These are phyloP conservation scores for Chironomus riparius DNA, from an alignment of 2,888 invertebrate species.

Conservation along the genomic window DNA sequence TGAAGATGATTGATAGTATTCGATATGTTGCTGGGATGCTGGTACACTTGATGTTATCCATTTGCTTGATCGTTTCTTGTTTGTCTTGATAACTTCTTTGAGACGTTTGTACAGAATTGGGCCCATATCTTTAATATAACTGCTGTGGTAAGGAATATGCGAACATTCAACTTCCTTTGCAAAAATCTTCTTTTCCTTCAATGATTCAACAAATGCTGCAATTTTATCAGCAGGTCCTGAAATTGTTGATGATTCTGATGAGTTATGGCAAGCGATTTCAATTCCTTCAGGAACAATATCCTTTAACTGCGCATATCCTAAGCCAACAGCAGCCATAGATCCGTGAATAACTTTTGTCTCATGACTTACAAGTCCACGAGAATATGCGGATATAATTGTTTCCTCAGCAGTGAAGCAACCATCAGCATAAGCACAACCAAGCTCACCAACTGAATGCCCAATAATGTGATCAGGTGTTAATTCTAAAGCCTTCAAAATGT, in stretches of 20 bases:
- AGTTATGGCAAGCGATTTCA: slow-evolving; percentile 44
- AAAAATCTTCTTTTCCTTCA: slow-evolving; percentile 63
- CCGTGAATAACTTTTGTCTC: slow-evolving; percentile 57
- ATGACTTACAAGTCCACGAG: slow-evolving; percentile 59
- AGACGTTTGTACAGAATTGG: slow-evolving; percentile 57
- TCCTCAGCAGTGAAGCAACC: slow-evolving; percentile 74
- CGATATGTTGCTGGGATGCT: slow-evolving; percentile 56
- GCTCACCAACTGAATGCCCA: slow-evolving; percentile 81
- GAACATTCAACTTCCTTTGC: slow-evolving; percentile 76
- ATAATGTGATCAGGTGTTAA: slow-evolving; percentile 55
- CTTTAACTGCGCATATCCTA: slow-evolving; percentile 56
- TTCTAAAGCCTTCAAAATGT: slow-evolving; percentile 48
- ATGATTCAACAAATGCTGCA: slow-evolving; percentile 53
- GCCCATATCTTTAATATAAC: slow-evolving; percentile 62
- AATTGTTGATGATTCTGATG: slow-evolving; percentile 53
- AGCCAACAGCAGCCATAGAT: slow-evolving; percentile 76
- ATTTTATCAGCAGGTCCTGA: slow-evolving; percentile 72
- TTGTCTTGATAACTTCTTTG: slow-evolving; percentile 52
- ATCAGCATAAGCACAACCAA: slow-evolving; percentile 86
- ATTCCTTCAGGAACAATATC: not conserved
- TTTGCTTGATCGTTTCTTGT: slow-evolving; percentile 57
- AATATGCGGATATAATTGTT: slow-evolving; percentile 69
- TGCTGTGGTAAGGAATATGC: slow-evolving; percentile 84
- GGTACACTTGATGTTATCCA: slow-evolving; percentile 86
- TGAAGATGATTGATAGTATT: slow-evolving; percentile 53